These are phyloP conservation scores for Pseudoips prasinana DNA, from an alignment of 2,888 invertebrate genomes.

Conservation along the genomic window DNA sequence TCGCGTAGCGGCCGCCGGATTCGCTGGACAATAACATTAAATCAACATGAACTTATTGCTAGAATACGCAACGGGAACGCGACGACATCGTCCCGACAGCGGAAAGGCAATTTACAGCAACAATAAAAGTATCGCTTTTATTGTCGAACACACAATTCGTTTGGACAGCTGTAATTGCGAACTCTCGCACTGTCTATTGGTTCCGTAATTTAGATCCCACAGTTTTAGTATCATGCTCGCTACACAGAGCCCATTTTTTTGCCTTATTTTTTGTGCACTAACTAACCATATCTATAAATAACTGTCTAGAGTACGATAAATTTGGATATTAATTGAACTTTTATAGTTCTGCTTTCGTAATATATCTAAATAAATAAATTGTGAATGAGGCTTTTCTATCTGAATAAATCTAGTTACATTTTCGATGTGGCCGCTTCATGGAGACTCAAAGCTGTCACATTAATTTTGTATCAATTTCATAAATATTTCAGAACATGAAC, in stretches of 20 bases:
- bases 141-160: slow-evolving; percentile 75
- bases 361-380: no score
- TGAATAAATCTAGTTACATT: no score
- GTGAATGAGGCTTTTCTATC: no score
- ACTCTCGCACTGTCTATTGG: slow-evolving; percentile 70
- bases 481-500: no score
- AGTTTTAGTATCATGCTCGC: slow-evolving; percentile 59
- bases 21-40: slow-evolving; percentile 58
- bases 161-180: slow-evolving; percentile 77
- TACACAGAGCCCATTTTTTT: slow-evolving; percentile 35
- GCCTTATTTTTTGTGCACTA: slow-evolving; percentile 16
- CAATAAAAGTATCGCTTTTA: slow-evolving; percentile 78
- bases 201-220: slow-evolving; percentile 70
- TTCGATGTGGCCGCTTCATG: no score
- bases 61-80: slow-evolving; percentile 52
- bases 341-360: no score
- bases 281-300: slow-evolving; percentile 25
- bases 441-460: no score
- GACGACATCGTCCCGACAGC: slow-evolving; percentile 58
- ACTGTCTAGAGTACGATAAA: slow-evolving; percentile 18
- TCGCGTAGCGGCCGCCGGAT: slow-evolving; percentile 33
- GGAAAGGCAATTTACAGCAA: slow-evolving; percentile 65
- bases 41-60: slow-evolving; percentile 60
- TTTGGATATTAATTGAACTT: slow-evolving; percentile 21
- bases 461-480: no score